Evolutionary conservation across 1,140 invertebrate genomes (phyloP).

Genomic region (Drosophila guanche): DNA sequence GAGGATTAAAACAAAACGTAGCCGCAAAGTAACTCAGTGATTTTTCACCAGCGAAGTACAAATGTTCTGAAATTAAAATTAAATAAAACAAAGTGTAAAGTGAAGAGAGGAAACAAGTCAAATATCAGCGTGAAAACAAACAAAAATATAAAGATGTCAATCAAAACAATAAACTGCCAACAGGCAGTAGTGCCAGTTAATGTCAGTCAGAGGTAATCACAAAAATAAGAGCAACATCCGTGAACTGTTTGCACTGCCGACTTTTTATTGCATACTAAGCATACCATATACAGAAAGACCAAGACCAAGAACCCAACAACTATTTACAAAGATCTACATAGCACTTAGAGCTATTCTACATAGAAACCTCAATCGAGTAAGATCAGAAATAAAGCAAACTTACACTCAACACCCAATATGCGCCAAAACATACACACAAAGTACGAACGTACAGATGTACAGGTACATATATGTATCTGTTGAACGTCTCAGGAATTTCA

Average conservation of each 20-base stretch:
- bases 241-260: constrained; percentile 18
- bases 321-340: constrained; percentile 3
- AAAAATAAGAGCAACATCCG: constrained; percentile 16
- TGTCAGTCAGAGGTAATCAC: constrained; percentile 36
- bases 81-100: constrained; percentile 25
- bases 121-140: neutral
- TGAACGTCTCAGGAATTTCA: constrained; percentile 82
- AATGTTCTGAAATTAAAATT: constrained; percentile 71
- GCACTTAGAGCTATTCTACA: constrained; percentile 1
- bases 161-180: too few species aligned
- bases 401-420: constrained; percentile 3
- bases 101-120: constrained; percentile 21
- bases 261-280: constrained; percentile 9
- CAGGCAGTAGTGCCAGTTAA: constrained; percentile 9
- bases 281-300: neutral
- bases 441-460: constrained; percentile 4
- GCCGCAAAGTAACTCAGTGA: constrained; percentile 80
- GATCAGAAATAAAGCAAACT: constrained; percentile 18
- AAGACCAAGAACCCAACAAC: neutral
- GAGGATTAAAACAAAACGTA: constrained; percentile 55
- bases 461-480: constrained; percentile 53
- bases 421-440: constrained; percentile 4
- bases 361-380: neutral
- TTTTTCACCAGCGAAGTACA: constrained; percentile 82
- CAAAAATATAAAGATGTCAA: neutral